These are phyloP conservation scores for Peromyscus californicus DNA, from an alignment of 2,113 vertebrate genomes.

Conservation along the genomic window DNA sequence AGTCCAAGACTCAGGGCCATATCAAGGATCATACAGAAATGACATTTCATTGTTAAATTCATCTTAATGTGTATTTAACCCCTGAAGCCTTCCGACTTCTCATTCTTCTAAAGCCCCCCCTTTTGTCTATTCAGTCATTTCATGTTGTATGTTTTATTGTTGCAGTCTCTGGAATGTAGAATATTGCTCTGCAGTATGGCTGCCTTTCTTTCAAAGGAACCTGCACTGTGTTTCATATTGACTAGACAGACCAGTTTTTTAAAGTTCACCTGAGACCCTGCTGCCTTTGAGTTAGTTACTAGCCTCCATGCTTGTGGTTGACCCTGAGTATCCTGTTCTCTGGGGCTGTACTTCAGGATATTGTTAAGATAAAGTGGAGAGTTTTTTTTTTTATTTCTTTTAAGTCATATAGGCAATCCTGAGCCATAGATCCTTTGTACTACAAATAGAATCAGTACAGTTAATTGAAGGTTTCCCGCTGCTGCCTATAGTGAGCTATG, in stretches of 20 bases:
- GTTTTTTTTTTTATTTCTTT: conserved; percentile 80
- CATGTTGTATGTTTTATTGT: conserved; percentile 44
- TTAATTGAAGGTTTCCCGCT: conserved; percentile 88
- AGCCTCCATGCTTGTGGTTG: conserved; percentile 75
- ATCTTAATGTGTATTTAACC: conserved; percentile 17
- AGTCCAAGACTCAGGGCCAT: background rate
- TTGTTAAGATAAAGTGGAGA: conserved; percentile 80
- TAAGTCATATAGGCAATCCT: conserved; percentile 83
- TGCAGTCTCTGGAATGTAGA: conserved; percentile 51
- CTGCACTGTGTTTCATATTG: conserved; percentile 71
- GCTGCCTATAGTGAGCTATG: conserved; percentile 82
- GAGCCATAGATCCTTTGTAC: conserved; percentile 84
- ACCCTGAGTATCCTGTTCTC: conserved; percentile 74
- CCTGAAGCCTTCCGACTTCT: background rate
- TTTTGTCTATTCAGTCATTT: conserved; percentile 65
- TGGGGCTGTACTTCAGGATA: conserved; percentile 67
- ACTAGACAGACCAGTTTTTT: conserved; percentile 73
- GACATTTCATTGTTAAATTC: background rate
- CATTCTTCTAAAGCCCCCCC: conserved; percentile 59
- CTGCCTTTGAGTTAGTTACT: conserved; percentile 74
- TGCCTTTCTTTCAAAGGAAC: conserved; percentile 68
- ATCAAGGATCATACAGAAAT: conserved; percentile 3
- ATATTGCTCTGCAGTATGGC: conserved; percentile 52
- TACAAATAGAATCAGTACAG: conserved; percentile 86
- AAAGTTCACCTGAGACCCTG: conserved; percentile 70